Percentiles rank a stretch among this genome's conserved stretches.
phyloP scores from a whole-genome alignment of 92 coral and sea anemone species.

The Diadumene lineata region DNA sequence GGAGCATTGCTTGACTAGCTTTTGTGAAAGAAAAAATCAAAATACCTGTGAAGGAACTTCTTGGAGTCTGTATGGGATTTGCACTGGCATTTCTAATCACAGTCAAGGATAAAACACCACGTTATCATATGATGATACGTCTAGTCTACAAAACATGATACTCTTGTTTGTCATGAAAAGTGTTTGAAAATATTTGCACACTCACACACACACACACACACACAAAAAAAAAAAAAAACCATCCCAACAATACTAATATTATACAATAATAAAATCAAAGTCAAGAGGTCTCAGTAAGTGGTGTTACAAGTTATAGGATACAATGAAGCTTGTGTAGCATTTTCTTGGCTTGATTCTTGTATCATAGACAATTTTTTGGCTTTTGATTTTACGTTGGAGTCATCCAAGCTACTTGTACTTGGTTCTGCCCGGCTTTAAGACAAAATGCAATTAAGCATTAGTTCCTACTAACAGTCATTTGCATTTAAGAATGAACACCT shows the following conservation, averaged over 20 bases:
- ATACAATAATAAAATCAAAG: too few species aligned
- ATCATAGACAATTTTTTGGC: slow-evolving; percentile 64
- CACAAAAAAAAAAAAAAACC: too few species aligned
- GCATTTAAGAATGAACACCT: too few species aligned
- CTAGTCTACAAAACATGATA: too few species aligned
- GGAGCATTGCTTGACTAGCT: too few species aligned
- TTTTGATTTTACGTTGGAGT: slow-evolving; percentile 10
- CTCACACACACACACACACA: too few species aligned
- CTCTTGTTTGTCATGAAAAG: too few species aligned
- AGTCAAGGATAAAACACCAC: slow-evolving; percentile 30
- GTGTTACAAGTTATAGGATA: slow-evolving; percentile 58
- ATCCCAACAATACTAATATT: too few species aligned
- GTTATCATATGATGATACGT: neutral
- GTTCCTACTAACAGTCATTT: too few species aligned
- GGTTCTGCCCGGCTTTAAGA: neutral
- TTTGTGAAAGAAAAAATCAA: too few species aligned
- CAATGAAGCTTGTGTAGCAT: slow-evolving; percentile 44
- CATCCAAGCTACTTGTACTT: neutral
- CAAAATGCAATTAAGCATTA: neutral
- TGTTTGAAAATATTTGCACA: too few species aligned
- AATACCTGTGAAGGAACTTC: slow-evolving; percentile 71
- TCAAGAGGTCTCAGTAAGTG: too few species aligned
- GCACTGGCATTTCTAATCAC: slow-evolving; percentile 67
- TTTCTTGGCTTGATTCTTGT: slow-evolving; percentile 72
- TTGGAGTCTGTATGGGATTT: slow-evolving; percentile 73